Conservation (phyloP, 2,888 invertebrate genomes). For the Cotesia congregata region DNA sequence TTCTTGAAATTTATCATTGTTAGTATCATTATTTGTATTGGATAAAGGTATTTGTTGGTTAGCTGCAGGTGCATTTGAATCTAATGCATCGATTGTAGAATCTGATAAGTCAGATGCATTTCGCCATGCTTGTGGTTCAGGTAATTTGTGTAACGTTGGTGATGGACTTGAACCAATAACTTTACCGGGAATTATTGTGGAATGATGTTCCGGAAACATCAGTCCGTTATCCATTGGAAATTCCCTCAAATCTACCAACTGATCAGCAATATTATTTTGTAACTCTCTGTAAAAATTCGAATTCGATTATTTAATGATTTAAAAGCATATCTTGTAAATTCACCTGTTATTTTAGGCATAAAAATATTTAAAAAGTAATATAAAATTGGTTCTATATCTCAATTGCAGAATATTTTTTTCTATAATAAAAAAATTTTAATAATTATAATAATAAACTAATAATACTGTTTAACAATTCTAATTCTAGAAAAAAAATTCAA, state of each 20-base stretch:
- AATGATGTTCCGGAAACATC: constrained; percentile 46
- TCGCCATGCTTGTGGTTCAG: constrained; percentile 48
- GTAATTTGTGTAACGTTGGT: constrained; percentile 52
- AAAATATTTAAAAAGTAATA: neutral
- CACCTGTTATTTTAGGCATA: neutral
- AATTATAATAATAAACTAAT: neutral
- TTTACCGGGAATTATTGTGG: constrained; percentile 49
- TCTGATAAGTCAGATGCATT: constrained; percentile 55
- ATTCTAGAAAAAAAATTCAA: neutral
- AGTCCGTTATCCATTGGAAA: constrained; percentile 43
- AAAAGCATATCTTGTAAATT: neutral
- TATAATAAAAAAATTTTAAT: neutral
- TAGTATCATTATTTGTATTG: constrained; percentile 41
- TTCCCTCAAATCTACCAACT: constrained; percentile 50
- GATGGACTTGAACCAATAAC: constrained; percentile 56
- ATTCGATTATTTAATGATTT: neutral
- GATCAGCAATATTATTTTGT: constrained; percentile 53
- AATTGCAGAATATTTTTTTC: neutral
- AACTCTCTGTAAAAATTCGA: constrained; percentile 50
- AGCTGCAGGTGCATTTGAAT: constrained; percentile 10
- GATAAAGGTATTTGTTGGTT: constrained; percentile 21
- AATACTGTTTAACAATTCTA: neutral
- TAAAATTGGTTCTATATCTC: neutral
- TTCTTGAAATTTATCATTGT: constrained; percentile 46
- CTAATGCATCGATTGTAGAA: constrained; percentile 47